A percentile compares a stretch with the other conserved stretches of the same genome.
Conservation (phyloP, 64 coral and sea anemone genomes). For the Porites lutea region DNA sequence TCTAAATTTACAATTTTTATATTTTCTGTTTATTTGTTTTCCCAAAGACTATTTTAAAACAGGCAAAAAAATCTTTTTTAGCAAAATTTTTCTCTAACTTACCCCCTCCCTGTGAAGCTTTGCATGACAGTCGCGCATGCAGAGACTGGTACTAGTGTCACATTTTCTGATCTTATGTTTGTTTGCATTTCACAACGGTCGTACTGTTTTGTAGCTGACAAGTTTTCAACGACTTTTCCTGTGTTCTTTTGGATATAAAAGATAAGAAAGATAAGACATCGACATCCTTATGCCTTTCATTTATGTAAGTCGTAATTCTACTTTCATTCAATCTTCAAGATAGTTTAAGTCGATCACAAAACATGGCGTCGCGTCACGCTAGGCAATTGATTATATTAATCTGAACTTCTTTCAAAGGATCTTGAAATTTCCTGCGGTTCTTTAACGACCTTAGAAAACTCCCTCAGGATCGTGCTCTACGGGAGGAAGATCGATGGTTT, state of each 20-base stretch:
- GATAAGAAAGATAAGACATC: no score
- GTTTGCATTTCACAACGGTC: constrained; percentile 28
- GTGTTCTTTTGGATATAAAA: not conserved
- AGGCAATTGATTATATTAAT: no score
- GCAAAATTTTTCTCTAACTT: not conserved
- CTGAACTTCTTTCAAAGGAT: no score
- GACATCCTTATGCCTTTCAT: not conserved
- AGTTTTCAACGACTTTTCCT: not conserved
- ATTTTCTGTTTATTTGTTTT: not conserved
- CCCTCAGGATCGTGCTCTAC: no score
- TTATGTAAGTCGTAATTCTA: not conserved
- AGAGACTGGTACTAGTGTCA: constrained; percentile 27
- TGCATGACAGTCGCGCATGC: not conserved
- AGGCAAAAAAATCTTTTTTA: not conserved
- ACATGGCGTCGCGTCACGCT: not conserved
- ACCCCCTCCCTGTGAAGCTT: not conserved
- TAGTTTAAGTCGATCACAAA: no score
- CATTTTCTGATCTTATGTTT: not conserved
- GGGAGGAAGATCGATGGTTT: no score
- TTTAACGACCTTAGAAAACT: no score
- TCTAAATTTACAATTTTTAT: not conserved
- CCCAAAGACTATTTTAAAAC: not conserved
- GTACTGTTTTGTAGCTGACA: not conserved
- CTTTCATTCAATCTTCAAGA: not conserved
- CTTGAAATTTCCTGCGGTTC: no score